Percentiles rank a stretch among this genome's conserved stretches.
phyloP scores from a whole-genome alignment of 2,888 invertebrate species.

The Metalampra italica region DNA sequence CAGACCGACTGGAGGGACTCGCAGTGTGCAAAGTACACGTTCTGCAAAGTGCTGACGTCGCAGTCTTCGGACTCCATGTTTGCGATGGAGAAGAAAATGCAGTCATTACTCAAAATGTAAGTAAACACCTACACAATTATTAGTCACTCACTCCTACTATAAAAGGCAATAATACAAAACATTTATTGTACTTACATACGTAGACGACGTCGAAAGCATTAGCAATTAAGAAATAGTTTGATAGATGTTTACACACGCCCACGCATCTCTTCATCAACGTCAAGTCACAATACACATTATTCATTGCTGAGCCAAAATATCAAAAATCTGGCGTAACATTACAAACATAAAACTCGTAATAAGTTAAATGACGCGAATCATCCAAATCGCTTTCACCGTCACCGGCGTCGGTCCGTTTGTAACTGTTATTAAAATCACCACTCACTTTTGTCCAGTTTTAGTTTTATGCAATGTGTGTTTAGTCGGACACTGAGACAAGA shows the following conservation, averaged over 20 bases:
- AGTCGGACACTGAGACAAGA: neutral
- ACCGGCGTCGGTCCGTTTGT: conserved; percentile 2
- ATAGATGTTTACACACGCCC: no score
- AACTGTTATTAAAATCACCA: conserved; percentile 9
- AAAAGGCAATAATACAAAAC: no score
- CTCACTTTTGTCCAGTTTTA: conserved; percentile 5
- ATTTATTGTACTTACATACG: no score
- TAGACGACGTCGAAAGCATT: no score
- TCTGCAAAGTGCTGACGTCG: conserved; percentile 85
- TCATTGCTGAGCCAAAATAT: no score
- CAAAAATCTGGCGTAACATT: neutral
- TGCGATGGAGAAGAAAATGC: conserved; percentile 90
- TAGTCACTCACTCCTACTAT: no score
- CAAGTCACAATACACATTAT: no score
- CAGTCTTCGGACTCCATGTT: conserved; percentile 84
- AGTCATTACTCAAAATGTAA: conserved; percentile 84
- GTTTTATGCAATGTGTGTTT: conserved; percentile 9
- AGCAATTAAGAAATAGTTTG: no score
- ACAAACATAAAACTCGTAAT: conserved; percentile 1
- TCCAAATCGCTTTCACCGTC: conserved; percentile 11
- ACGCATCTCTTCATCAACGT: no score
- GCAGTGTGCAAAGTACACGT: conserved; percentile 86
- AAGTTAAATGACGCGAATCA: conserved; percentile 10
- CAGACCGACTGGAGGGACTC: conserved; percentile 85
- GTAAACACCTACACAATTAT: conserved; percentile 42